Evolutionary conservation across 1,140 invertebrate genomes (phyloP), one percentile per base, ranked within the genome.

Genomic region (Bicyclus anynana): DNA sequence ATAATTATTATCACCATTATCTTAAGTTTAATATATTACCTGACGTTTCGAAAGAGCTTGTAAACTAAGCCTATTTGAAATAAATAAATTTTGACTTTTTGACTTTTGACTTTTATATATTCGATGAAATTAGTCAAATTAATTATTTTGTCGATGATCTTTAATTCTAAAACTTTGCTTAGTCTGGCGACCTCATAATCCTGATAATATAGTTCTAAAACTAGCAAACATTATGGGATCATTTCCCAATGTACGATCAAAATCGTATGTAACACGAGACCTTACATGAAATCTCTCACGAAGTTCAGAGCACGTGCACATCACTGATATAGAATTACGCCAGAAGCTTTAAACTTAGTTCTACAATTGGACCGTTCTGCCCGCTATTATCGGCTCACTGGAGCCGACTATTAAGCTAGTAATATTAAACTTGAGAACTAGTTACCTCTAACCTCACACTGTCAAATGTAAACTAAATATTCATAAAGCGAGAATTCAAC

Each of bases 271-370:
- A 20, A 44, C 40, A 44, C n/a, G 40, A 44, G 20, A 12, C 40
- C 18, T 14, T 20, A 17, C 37, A 40, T 17, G 29, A 33, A 12
- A 33, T 33, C 29, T 33, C 10, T 3, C 29, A 33, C 29, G 29
- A 33, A 33, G 3, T 33, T n/a, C 1, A n/a, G 10, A 40, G 17
- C 37, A 44, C 17, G 40, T 44, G 40, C 37, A 18, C 18, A 44
- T 20, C 40, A 16, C 14, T 40, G 18, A 20, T 44, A 44, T 44
- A 44, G 40, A 44, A 44, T 44, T 12, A 20, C 40, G 18, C n/a
- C 17, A 44, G 17, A n/a, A 44, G 40, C 40, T 44, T 44, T 1
- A 44, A 44, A 44, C 40, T 44, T 20, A 44, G 40, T 44, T 44
- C 10, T 44, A 44, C 40, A 44, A 44, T 44, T 44, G 17, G 18